Conservation (phyloP, 1,140 invertebrate species). For the Magallana gigas region DNA sequence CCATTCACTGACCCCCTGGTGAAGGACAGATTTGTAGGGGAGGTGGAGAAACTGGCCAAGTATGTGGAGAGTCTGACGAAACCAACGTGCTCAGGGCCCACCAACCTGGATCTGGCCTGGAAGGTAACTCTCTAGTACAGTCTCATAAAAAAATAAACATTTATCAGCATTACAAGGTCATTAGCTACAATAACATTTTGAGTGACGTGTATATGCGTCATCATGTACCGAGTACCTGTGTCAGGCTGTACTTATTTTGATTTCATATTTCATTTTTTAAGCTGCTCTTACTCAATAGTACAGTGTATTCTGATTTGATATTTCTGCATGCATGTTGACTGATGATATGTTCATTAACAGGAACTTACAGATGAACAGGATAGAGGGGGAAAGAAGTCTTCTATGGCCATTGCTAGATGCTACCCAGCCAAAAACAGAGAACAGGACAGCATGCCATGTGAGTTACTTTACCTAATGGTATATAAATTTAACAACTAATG, state of each 20-base stretch:
- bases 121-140: slow-evolving; percentile 82
- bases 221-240: no score
- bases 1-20: slow-evolving; percentile 87
- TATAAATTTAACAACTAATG: no score
- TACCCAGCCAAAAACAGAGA: slow-evolving; percentile 91
- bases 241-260: no score
- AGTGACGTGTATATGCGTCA: no score
- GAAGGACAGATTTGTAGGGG: slow-evolving; percentile 88
- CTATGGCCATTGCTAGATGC: slow-evolving; percentile 88
- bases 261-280: no score
- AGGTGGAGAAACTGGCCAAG: slow-evolving; percentile 93
- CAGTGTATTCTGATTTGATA: no score
- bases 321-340: no score
- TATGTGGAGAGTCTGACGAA: slow-evolving; percentile 89
- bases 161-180: no score
- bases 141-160: slow-evolving; percentile 21
- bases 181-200: no score
- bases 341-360: slow-evolving; percentile 56
- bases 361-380: slow-evolving; percentile 78
- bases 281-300: no score
- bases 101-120: slow-evolving; percentile 92
- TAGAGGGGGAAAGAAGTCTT: slow-evolving; percentile 79
- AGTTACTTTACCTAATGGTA: slow-evolving; percentile 58
- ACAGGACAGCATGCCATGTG: slow-evolving; percentile 90
- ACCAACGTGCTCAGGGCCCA: slow-evolving; percentile 90